These are phyloP conservation scores for Bombus difficillimus DNA, from an alignment of 1,140 invertebrate genomes.

Conservation along the genomic window DNA sequence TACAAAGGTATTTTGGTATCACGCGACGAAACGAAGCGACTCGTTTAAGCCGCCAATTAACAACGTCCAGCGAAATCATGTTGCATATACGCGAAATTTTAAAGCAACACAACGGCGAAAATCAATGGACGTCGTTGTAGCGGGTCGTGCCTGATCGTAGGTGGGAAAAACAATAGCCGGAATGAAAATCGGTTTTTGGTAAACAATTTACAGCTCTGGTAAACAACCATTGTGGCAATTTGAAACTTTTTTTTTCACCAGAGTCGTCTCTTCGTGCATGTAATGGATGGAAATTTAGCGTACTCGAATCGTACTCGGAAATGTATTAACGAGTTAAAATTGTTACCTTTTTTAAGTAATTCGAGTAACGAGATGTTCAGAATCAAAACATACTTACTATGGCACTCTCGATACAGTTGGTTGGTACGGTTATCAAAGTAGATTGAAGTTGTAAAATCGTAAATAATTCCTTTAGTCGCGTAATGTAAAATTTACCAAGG, in stretches of 20 bases:
- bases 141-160: neutral
- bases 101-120: neutral
- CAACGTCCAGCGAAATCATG: slow-evolving; percentile 6
- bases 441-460: too few species aligned
- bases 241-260: neutral
- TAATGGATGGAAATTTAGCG: slow-evolving; percentile 10
- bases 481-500: too few species aligned
- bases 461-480: too few species aligned
- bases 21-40: neutral
- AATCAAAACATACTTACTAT: neutral
- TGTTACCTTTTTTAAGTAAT: neutral
- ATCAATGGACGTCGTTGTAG: neutral
- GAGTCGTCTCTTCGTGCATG: neutral
- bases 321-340: neutral
- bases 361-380: neutral
- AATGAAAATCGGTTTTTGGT: slow-evolving; percentile 28
- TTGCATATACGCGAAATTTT: neutral
- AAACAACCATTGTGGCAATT: slow-evolving; percentile 18
- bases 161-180: slow-evolving; percentile 12
- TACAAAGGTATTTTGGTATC: neutral
- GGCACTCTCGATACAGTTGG: neutral
- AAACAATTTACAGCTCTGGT: slow-evolving; percentile 23
- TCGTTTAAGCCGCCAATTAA: slow-evolving; percentile 23
- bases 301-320: neutral
- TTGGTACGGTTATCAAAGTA: too few species aligned